Evolutionary conservation across 2,113 vertebrate genomes (phyloP), one percentile per base, ranked within the genome.

Genomic region (Philantomba maxwellii): DNA sequence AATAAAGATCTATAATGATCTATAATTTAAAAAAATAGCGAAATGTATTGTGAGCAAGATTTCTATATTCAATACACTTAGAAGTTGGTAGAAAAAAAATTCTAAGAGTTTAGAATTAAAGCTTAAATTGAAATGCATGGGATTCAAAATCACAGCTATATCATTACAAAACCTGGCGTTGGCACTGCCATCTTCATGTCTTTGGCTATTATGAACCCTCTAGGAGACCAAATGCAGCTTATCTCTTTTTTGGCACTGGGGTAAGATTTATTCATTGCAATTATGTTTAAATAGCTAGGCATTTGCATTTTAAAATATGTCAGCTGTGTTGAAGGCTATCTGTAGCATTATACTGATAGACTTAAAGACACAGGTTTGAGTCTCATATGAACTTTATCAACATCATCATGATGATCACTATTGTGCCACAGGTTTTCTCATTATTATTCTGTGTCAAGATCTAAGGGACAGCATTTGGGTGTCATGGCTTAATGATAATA

Each of bases 131-230:
- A 84, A 86, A 88, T 80, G 13, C 28, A 39, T 75, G 12, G 17
- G 16, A 84, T 75, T 96, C 45, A 26, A 84, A 78, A 62, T 83
- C 23, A 77, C 45, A 89, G 73, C 57, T 2, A n/a, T 30, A 85
- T 28, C 21, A 43, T 30, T 21, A 53, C 10, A 66, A 39, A 49
- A 16, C 6, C 0, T 53, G 25, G 6, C 7, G 6, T 26, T 21
- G 55, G 2, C 2, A 0, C 1, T 28, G 60, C 2, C 10, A 25
- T 15, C 3, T 80, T 58, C 21, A 6, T 25, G 9, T 36, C 4
- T 25, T 73, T 60, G 26, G 15, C 19, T 64, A 26, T 21, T 26
- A 1, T 1, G 25, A 33, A 60, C 13, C 43, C 3, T 78, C 10
- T 5, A 0, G 73, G 19, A 77, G 13, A 97, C 5, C 10, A 75